phyloP scores from a whole-genome alignment of 2,888 invertebrate species.

The Melieria omissa region DNA sequence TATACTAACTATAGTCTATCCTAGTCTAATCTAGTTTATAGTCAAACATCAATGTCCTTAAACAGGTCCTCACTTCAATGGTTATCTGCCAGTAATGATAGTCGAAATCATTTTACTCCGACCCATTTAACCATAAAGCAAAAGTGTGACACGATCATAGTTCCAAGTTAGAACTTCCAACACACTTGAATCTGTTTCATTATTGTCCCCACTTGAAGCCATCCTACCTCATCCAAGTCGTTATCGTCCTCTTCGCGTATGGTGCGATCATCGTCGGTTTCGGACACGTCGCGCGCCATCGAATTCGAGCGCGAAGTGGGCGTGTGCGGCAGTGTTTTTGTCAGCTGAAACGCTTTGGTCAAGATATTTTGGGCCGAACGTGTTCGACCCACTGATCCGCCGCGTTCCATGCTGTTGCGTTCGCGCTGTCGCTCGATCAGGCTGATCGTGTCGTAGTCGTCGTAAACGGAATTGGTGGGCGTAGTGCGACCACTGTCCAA shows the following conservation, averaged over 20 bases:
- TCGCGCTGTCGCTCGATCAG: conserved; percentile 65
- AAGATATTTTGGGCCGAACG: conserved; percentile 84
- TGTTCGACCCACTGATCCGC: conserved; percentile 70
- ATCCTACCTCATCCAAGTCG: conserved; percentile 60
- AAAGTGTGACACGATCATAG: no score
- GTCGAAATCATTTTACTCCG: no score
- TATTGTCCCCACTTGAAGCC: neutral
- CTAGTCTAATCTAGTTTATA: no score
- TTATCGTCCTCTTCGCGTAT: conserved; percentile 77
- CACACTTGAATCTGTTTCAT: no score
- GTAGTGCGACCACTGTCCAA: conserved; percentile 54
- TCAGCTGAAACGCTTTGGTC: conserved; percentile 83
- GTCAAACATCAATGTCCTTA: no score
- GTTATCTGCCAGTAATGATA: no score
- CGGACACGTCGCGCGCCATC: conserved; percentile 56
- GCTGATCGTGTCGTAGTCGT: conserved; percentile 63
- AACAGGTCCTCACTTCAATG: no score
- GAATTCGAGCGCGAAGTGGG: conserved; percentile 64
- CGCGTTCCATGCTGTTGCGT: conserved; percentile 62
- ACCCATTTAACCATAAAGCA: no score
- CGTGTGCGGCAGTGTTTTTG: conserved; percentile 65
- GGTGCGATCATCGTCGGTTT: conserved; percentile 70
- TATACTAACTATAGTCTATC: no score
- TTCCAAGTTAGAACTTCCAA: no score
- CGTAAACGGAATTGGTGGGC: conserved; percentile 54